Percentiles rank a stretch among this genome's conserved stretches.
These are phyloP conservation scores for Apteryx mantelli DNA, from an alignment of 2,113 vertebrate genomes.

Conservation along the genomic window DNA sequence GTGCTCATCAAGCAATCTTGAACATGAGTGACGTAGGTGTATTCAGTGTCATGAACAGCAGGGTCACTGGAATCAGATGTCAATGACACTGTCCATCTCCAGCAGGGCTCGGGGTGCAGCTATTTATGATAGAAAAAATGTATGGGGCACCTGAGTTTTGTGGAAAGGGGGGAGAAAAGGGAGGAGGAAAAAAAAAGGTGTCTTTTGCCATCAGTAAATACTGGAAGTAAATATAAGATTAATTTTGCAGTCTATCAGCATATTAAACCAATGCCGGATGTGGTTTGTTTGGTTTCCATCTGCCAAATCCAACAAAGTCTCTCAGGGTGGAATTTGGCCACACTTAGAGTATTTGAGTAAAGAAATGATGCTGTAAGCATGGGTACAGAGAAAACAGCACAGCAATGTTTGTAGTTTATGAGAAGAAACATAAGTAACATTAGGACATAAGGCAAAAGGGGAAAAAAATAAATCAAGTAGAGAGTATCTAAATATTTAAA, in stretches of 20 bases:
- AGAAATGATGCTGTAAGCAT: neutral
- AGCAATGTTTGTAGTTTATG: neutral
- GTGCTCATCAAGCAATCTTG: neutral
- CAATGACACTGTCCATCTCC: accelerated
- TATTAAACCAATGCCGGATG: neutral
- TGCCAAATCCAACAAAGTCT: conserved; percentile 56
- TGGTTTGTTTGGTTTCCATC: conserved; percentile 45
- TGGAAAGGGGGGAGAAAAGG: accelerated
- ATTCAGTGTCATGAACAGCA: neutral
- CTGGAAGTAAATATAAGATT: conserved; percentile 8
- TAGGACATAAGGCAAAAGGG: neutral
- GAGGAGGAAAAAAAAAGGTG: neutral
- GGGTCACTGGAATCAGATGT: neutral
- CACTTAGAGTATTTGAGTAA: neutral
- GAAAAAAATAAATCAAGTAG: neutral
- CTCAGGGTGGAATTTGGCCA: conserved; percentile 16
- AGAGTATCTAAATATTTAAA: neutral
- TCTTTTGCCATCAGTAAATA: conserved; percentile 30
- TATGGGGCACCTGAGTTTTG: neutral
- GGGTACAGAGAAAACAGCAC: neutral
- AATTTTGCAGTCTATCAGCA: neutral
- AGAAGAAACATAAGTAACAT: neutral
- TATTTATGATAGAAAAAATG: neutral
- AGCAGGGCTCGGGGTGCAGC: accelerated
- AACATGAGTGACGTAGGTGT: accelerated